phyloP scores from a whole-genome alignment of 53 echinoderm and acorn worm species.

The Temnopleurus reevesii region DNA sequence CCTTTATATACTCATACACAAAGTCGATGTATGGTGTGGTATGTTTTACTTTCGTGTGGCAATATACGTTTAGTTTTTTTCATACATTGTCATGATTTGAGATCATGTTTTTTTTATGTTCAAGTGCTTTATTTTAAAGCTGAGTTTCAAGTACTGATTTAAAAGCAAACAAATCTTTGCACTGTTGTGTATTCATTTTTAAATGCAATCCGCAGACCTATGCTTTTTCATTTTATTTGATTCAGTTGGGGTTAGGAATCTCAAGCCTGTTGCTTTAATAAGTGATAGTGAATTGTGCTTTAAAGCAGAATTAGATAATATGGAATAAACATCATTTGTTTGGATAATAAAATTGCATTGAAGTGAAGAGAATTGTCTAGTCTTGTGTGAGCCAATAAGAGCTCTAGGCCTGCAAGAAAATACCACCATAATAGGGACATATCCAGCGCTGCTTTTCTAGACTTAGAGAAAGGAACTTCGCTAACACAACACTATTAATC shows the following conservation, averaged over 20 bases:
- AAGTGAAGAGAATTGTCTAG: not conserved
- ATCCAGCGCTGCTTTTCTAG: too few relatives aligned
- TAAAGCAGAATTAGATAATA: not conserved
- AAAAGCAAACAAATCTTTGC: not conserved
- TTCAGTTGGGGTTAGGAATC: not conserved
- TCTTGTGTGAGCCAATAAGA: not conserved
- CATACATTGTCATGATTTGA: not conserved
- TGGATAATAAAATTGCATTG: not conserved
- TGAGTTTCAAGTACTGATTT: not conserved
- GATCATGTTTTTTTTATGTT: not conserved
- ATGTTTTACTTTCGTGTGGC: conserved; percentile 25
- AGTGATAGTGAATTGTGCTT: not conserved
- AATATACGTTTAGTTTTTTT: conserved; percentile 5
- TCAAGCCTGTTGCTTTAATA: not conserved
- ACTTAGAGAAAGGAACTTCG: too few relatives aligned
- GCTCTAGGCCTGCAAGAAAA: conserved; percentile 18
- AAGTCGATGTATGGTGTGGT: not conserved
- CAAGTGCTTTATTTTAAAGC: not conserved
- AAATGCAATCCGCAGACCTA: not conserved
- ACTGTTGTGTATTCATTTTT: not conserved
- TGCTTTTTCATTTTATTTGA: not conserved
- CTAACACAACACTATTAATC: too few relatives aligned
- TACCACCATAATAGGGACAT: not conserved
- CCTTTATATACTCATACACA: conserved; percentile 5
- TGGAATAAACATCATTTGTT: not conserved